Base-by-base conservation (phyloP, 2,888 invertebrate species). In the Alcis repandata region DNA sequence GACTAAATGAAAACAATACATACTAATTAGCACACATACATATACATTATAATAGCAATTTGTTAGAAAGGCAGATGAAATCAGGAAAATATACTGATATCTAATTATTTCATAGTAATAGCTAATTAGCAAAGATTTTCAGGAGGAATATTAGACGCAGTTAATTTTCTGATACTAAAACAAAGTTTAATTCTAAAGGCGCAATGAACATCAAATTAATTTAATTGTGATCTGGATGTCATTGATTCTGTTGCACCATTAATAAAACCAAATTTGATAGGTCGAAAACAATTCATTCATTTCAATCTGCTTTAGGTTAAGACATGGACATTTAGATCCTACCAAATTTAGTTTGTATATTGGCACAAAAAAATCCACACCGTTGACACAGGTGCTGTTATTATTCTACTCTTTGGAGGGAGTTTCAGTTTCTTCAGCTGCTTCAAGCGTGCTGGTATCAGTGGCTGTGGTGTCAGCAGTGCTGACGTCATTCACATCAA, bases 401-500 rank as follows among this genome's bases (percentile, higher is more conserved):
- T 38, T 41, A 20, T 51, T 36, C 53, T 74, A 74, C 51, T 77
- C 62, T 70, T 77, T 56, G 45, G 72, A 15, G 0, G 70, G 67
- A 74, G 72, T 72, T 68, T 75, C 64, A 17, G 67, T 73, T 63
- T 73, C 73, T 48, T 76, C 74, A 41, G 78, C 74, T 32, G 75
- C 70, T 72, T 93, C 91, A 22, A 88, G 84, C 48, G 90, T 88
- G 71, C 92, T 93, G 20, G 76, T 86, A 63, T 90, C 90, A 72
- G 92, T 90, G 40, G 89, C 87, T 33, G 90, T 90, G 70, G 92
- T 93, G 68, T 93, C 91, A 40, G 89, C 87, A 32, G 90, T 90
- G 70, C 93, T 93, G 68, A 92, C 88, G 75, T 93, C 93, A 68
- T 92, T 91, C 19, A 94, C 89, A 77, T 93, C 93, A 77, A 94